Base-by-base conservation (phyloP, 2,888 invertebrate genomes). In the Helleia helle region DNA sequence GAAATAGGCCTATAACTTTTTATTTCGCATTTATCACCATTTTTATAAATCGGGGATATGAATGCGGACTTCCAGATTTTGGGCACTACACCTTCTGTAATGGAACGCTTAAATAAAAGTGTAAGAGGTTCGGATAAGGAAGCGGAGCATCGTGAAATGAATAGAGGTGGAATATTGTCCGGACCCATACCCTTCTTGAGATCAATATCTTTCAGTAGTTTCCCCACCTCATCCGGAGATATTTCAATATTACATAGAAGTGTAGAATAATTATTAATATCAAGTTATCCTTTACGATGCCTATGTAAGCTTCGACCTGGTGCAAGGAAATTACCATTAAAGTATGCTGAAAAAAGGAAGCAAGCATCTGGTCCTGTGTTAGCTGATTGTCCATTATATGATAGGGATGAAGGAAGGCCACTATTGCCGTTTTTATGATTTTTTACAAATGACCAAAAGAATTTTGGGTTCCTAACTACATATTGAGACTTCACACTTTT, bases 391-490 rank as follows among this genome's bases (percentile, higher is more conserved):
- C 27, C 27, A 4, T 12, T 27, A 6, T 6, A 27, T 9, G 11
- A 9, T 7, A 27, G 27, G 2, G 27, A 3, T n/a, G 11, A 27
- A 27, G 27, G 27, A 5, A 27, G 4, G 3, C 12, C 12, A 6
- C 9, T 5, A 27, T n/a, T 26, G 3, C 9, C 26, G n/a, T n/a
- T n/a, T n/a, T n/a, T n/a, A n/a, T n/a, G n/a, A n/a, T n/a, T n/a
- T n/a, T n/a, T n/a, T n/a, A n/a, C 25, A 27, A 27, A 27, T 27
- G 27, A 27, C 27, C 27, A 11, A 31, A 31, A 31, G 13, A 14
- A 14, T 30, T 30, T 30, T 7, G 30, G 30, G n/a, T 30, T 14
- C 2, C 14, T 30, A 5, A 14, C 25, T 3, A 25, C n/a, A n/a
- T n/a, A n/a, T 2, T 9, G 8, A 25, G 5, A 25, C 4, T 25